phyloP scores from a whole-genome alignment of 2,797 vertebrate genomes.

The Gadopsis marmoratus region DNA sequence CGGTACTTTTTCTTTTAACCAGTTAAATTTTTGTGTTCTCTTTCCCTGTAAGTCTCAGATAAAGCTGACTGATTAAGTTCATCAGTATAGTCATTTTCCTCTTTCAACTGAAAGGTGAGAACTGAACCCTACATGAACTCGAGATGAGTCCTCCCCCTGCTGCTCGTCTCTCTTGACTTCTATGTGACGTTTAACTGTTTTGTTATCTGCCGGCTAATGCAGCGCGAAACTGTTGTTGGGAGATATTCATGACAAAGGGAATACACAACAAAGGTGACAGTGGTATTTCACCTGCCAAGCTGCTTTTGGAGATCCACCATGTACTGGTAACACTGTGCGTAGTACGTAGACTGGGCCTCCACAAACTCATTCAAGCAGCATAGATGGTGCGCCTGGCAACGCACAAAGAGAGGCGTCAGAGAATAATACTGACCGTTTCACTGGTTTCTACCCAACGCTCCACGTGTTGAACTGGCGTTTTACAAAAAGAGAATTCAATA shows the following conservation, averaged over 20 bases:
- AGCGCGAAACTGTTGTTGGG: background rate
- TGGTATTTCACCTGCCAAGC: slow-evolving; percentile 91
- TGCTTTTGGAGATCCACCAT: slow-evolving; percentile 99
- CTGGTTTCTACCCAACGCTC: background rate
- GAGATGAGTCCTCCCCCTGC: background rate
- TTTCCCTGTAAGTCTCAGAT: background rate
- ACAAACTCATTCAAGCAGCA: slow-evolving; percentile 98
- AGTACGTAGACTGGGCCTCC: slow-evolving; percentile 97
- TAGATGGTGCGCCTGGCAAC: slow-evolving; percentile 93
- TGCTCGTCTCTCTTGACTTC: background rate
- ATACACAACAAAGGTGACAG: background rate
- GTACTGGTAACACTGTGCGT: slow-evolving; percentile 98
- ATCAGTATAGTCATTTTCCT: slow-evolving; percentile 1
- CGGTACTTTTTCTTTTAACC: background rate
- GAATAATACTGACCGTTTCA: background rate
- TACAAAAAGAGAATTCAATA: background rate
- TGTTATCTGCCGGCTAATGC: background rate
- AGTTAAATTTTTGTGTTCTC: background rate
- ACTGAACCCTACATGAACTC: background rate
- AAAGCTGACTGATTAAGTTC: background rate
- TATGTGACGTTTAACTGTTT: background rate
- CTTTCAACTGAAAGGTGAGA: background rate
- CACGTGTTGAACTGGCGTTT: background rate
- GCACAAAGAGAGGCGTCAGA: slow-evolving; percentile 4
- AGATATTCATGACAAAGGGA: background rate